These are phyloP conservation scores for Epistrophella euchroma DNA, from an alignment of 2,888 invertebrate genomes.

Conservation along the genomic window DNA sequence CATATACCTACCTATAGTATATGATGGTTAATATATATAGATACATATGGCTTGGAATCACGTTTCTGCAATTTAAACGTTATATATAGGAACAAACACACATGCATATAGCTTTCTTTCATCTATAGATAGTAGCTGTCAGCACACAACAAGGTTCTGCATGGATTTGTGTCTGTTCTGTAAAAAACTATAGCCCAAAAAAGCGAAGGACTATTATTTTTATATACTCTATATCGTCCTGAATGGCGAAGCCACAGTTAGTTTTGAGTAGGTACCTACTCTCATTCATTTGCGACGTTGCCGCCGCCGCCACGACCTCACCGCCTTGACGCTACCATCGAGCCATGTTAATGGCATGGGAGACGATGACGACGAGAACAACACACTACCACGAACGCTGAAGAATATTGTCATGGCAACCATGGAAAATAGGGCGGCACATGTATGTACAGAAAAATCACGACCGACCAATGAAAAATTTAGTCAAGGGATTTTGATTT, in stretches of 20 bases:
- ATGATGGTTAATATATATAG: not conserved
- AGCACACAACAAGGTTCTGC: constrained; percentile 24
- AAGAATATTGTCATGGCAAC: constrained; percentile 68
- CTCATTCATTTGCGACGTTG: constrained; percentile 12
- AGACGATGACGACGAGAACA: constrained; percentile 9
- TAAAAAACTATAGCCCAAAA: constrained; percentile 24
- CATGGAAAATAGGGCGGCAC: constrained; percentile 66
- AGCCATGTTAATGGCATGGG: constrained; percentile 50
- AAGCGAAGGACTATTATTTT: constrained; percentile 32
- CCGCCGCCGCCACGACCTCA: not conserved
- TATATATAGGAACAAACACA: constrained; percentile 22
- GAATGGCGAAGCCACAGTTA: constrained; percentile 47
- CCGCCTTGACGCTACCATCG: constrained; percentile 10
- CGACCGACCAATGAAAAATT: constrained; percentile 84
- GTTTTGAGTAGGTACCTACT: constrained; percentile 41
- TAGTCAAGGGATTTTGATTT: constrained; percentile 84
- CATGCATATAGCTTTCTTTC: not conserved
- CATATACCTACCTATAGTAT: not conserved
- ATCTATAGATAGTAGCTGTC: constrained; percentile 16
- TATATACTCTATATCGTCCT: constrained; percentile 40
- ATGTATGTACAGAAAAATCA: constrained; percentile 81
- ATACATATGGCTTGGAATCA: constrained; percentile 35
- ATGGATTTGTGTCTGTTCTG: constrained; percentile 42
- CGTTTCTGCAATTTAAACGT: constrained; percentile 53
- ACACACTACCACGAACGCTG: constrained; percentile 52